phyloP scores from a whole-genome alignment of 1,140 invertebrate species.

The Rhyzopertha dominica region DNA sequence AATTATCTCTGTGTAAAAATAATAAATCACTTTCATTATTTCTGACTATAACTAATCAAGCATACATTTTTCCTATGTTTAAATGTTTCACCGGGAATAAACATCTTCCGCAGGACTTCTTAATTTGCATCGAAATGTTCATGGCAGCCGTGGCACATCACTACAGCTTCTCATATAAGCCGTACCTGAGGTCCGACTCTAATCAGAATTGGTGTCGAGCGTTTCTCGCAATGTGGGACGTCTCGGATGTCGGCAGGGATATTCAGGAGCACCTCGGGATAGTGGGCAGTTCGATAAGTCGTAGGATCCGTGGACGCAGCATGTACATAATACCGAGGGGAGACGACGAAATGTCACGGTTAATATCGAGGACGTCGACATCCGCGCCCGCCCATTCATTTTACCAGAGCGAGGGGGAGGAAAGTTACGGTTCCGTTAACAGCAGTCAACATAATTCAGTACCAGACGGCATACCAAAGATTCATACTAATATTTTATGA shows the following conservation, averaged over 20 bases:
- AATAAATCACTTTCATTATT: too few species aligned
- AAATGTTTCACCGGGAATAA: neutral
- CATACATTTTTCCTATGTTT: neutral
- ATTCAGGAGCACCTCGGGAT: slow-evolving; percentile 88
- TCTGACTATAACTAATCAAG: neutral
- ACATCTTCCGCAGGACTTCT: slow-evolving; percentile 70
- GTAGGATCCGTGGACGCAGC: slow-evolving; percentile 64
- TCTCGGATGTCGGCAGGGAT: slow-evolving; percentile 88
- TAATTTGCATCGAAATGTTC: slow-evolving; percentile 98
- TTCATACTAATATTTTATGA: too few species aligned
- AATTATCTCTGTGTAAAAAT: slow-evolving; percentile 25
- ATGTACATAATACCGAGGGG: slow-evolving; percentile 66
- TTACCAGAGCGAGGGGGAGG: slow-evolving; percentile 26
- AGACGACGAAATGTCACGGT: slow-evolving; percentile 44
- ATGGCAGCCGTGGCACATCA: slow-evolving; percentile 91
- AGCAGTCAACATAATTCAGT: too few species aligned
- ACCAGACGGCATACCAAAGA: too few species aligned
- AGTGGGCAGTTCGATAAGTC: slow-evolving; percentile 70
- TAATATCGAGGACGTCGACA: slow-evolving; percentile 20
- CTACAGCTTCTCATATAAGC: slow-evolving; percentile 89
- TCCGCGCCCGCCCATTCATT: slow-evolving; percentile 21
- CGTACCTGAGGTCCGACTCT: slow-evolving; percentile 60
- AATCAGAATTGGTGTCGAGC: slow-evolving; percentile 55
- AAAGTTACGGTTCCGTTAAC: slow-evolving; percentile 24
- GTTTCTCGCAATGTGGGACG: slow-evolving; percentile 84